Evolutionary conservation across 2,797 vertebrate genomes (phyloP).

Genomic region (Gastrophryne carolinensis): DNA sequence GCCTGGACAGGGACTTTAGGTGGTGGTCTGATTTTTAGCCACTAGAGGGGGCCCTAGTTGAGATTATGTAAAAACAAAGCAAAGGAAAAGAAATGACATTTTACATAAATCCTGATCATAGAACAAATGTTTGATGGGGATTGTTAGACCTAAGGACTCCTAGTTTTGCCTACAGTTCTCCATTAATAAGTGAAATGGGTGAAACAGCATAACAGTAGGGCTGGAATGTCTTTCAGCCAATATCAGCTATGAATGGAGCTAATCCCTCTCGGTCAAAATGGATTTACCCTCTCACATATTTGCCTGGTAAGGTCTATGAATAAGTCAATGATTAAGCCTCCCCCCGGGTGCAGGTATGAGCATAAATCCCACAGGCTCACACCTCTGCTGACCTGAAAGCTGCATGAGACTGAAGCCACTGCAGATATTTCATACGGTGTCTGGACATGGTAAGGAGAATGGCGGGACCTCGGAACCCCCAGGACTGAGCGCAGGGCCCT

Average conservation of each 20-base stretch:
- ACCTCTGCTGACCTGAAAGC: neutral
- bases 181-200: no score
- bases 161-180: no score
- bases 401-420: neutral
- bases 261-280: neutral
- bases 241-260: neutral
- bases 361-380: constrained; percentile 46
- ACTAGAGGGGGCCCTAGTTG: no score
- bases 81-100: no score
- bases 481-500: neutral
- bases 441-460: neutral
- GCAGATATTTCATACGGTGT: neutral
- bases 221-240: neutral
- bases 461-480: neutral
- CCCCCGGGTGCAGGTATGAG: constrained; percentile 44
- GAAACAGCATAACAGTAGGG: no score
- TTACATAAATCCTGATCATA: no score
- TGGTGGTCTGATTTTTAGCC: no score
- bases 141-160: no score
- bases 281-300: constrained; percentile 11
- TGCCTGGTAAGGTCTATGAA: constrained; percentile 53
- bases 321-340: constrained; percentile 68
- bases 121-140: no score
- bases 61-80: no score
- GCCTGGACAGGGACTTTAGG: no score